Evolutionary conservation across 2,888 invertebrate genomes (phyloP), one percentile per base, ranked within the genome.

Genomic region (Salpingus planirostris): DNA sequence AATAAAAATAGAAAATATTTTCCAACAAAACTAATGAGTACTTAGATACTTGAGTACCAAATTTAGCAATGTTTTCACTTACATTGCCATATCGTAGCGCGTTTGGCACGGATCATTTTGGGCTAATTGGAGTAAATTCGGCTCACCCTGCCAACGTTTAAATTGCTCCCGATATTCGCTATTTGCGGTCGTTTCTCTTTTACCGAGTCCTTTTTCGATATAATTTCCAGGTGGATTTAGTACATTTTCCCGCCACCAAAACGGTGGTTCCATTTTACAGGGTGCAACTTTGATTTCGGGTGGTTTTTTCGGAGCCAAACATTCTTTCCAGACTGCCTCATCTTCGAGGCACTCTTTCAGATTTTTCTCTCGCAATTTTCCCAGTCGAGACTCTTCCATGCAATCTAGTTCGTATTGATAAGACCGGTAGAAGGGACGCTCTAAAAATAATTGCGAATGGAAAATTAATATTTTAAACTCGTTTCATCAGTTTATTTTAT

Each of bases 331-430:
- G n/a, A n/a, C n/a, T n/a, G n/a, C 13, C 34, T 38, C 23, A 41
- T 39, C 22, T 38, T 52, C n/a, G 31, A 15, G 14, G 42, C 27
- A 21, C 10, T 11, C 11, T 4, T 23, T 23, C 11, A 10, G 23
- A 10, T 23, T 7, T 44, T 63, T 63, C 7, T 42, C 60, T 29
- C 62, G 62, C 3, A 63, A 34, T 35, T 56, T 57, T 27, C 55
- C 44, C 8, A 52, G 48, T 3, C 70, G 62, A 1, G 63, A 57
- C 24, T 65, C 66, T 35, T 60, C 65, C 21, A 71, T 60, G 41
- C 73, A 75, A 40, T 72, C 72, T 24, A 73, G 49, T 45, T 75
- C 74, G 40, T 69, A 74, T 42, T 69, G 69, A 47, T 70, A 73
- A 0, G 74, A 70, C 5, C 74, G 67, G 24, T 73, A 71, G 49